phyloP scores from a whole-genome alignment of 2,113 vertebrate species.

The Paradoxurus hermaphroditus region DNA sequence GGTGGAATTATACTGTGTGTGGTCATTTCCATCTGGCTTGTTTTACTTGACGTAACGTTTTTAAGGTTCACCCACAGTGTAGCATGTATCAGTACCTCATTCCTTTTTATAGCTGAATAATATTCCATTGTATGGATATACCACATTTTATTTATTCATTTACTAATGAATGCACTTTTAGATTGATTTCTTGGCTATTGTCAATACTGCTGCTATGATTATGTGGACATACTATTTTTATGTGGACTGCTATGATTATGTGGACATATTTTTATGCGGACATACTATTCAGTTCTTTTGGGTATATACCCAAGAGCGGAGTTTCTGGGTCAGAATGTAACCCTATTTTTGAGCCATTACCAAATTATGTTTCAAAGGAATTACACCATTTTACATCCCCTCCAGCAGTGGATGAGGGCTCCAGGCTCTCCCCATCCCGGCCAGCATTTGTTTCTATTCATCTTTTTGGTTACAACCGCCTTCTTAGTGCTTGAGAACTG shows the following conservation, averaged over 20 bases:
- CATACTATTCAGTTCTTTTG: background rate
- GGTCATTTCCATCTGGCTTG: background rate
- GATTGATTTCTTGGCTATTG: background rate
- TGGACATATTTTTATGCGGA: background rate
- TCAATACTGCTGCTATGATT: background rate
- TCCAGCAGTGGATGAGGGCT: rapidly evolving
- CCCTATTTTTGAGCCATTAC: background rate
- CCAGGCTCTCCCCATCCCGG: background rate
- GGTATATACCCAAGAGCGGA: background rate
- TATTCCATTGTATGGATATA: too few relatives aligned
- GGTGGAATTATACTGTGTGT: rapidly evolving
- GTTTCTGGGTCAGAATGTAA: background rate
- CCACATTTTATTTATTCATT: background rate
- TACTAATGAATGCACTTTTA: too few relatives aligned
- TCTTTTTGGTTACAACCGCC: background rate
- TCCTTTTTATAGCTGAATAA: background rate
- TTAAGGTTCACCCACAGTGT: rapidly evolving
- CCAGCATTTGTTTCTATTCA: background rate
- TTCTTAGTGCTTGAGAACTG: background rate
- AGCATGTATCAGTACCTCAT: background rate
- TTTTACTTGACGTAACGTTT: background rate
- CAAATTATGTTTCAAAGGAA: background rate
- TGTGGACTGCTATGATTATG: background rate
- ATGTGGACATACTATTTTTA: background rate
- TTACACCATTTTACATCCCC: background rate